These are phyloP conservation scores for Monochamus alternatus DNA, from an alignment of 2,888 invertebrate species.

Conservation along the genomic window DNA sequence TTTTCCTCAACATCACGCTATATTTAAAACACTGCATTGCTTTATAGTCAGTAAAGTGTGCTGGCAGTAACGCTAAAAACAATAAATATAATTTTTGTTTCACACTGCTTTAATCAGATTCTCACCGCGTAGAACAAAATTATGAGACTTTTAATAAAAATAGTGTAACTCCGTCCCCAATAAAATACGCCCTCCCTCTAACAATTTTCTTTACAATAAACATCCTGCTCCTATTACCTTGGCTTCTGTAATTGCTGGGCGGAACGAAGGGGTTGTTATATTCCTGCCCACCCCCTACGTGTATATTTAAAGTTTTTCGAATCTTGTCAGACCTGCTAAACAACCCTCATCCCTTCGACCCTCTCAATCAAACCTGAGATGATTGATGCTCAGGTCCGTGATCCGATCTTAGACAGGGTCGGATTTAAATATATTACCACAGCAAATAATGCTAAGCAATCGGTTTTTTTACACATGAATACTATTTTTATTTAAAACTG, in stretches of 20 bases:
- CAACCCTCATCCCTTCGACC: slow-evolving; percentile 30
- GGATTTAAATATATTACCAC: slow-evolving; percentile 1
- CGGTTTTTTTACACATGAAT: too few relatives aligned
- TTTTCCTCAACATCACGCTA: too few relatives aligned
- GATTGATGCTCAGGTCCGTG: slow-evolving; percentile 30
- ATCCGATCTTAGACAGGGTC: slow-evolving; percentile 17
- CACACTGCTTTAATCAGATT: too few relatives aligned
- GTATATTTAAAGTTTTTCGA: slow-evolving; percentile 35
- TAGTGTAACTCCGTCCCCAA: too few relatives aligned
- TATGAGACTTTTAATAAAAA: too few relatives aligned
- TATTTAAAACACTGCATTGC: too few relatives aligned
- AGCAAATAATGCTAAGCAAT: too few relatives aligned
- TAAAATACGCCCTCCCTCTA: slow-evolving; percentile 15
- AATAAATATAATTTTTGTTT: too few relatives aligned
- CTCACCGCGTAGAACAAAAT: neutral
- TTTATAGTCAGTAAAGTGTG: too few relatives aligned
- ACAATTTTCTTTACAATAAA: slow-evolving; percentile 8
- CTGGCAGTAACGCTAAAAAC: too few relatives aligned
- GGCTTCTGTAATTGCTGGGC: slow-evolving; percentile 16
- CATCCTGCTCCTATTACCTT: slow-evolving; percentile 14
- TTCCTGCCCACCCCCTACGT: slow-evolving; percentile 9
- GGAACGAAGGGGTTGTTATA: slow-evolving; percentile 20
- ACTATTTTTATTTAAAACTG: too few relatives aligned
- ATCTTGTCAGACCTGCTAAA: slow-evolving; percentile 35
- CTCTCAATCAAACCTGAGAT: slow-evolving; percentile 35